Evolutionary conservation across 2,113 vertebrate genomes (phyloP).

Genomic region (Chaetura pelagica): DNA sequence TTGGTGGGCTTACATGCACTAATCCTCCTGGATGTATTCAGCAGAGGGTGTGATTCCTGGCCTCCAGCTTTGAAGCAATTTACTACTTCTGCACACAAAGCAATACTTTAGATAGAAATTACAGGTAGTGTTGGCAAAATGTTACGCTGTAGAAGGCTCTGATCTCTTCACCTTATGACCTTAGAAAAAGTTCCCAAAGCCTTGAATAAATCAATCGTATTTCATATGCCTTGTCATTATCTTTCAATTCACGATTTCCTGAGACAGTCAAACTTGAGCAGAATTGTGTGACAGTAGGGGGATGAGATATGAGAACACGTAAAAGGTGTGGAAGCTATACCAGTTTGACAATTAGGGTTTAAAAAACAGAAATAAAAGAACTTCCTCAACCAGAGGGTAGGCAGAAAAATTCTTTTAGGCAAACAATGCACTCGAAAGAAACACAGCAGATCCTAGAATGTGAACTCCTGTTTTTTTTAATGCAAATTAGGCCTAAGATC

Average conservation of each 20-base stretch:
- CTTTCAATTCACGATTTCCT: background rate
- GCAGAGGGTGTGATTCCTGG: background rate
- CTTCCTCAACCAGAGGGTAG: background rate
- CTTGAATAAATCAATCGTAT: background rate
- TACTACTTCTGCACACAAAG: background rate
- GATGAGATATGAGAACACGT: background rate
- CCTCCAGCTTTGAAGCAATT: background rate
- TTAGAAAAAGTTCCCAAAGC: background rate
- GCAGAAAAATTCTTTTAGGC: background rate
- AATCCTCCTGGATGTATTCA: background rate
- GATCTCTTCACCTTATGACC: background rate
- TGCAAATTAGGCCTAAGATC: background rate
- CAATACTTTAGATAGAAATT: background rate
- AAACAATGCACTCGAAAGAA: background rate
- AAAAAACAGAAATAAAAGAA: background rate
- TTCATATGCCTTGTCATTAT: background rate
- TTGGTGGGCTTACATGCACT: background rate
- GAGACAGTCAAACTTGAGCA: background rate
- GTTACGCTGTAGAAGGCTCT: background rate
- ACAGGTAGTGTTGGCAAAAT: background rate
- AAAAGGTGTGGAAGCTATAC: background rate
- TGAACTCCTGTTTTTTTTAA: fast-evolving
- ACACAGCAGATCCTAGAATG: background rate
- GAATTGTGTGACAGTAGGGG: background rate
- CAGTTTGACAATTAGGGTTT: background rate